Conservation (phyloP, 2,888 invertebrate species). For the Limnephilus rhombicus region DNA sequence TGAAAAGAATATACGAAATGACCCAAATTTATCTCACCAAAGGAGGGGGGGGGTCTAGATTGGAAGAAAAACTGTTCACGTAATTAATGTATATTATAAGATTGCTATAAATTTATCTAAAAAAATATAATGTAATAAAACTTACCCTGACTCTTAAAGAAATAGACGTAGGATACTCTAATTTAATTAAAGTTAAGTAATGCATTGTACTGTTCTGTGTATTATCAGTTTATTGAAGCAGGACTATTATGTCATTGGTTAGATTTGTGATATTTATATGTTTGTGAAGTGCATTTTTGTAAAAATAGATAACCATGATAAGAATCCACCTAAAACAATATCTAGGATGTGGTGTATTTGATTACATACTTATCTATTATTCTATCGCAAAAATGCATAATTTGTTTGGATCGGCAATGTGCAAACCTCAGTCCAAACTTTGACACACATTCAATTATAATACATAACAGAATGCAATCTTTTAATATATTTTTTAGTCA, state of each 20-base stretch:
- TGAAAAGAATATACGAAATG: too few relatives aligned
- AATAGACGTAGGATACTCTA: slow-evolving; percentile 71
- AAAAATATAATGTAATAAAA: not conserved
- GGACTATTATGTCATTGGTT: not conserved
- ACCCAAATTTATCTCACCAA: too few relatives aligned
- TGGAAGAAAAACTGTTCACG: too few relatives aligned
- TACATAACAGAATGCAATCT: not conserved
- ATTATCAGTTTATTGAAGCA: not conserved
- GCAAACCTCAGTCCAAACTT: not conserved
- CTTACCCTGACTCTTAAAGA: slow-evolving; percentile 74
- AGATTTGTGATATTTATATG: not conserved
- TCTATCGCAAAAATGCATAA: not conserved
- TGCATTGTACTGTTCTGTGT: slow-evolving; percentile 69
- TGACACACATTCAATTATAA: not conserved
- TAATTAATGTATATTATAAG: too few relatives aligned
- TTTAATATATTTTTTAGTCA: too few relatives aligned
- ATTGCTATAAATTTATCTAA: not conserved
- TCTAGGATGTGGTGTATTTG: slow-evolving; percentile 26
- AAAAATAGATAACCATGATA: not conserved
- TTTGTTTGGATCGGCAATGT: not conserved
- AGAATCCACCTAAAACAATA: not conserved
- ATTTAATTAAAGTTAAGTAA: slow-evolving; percentile 73
- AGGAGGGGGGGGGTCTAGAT: too few relatives aligned
- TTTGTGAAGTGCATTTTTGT: not conserved
- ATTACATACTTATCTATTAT: not conserved